phyloP scores from a whole-genome alignment of 2,888 invertebrate genomes.

The Zaprionus lineosus region DNA sequence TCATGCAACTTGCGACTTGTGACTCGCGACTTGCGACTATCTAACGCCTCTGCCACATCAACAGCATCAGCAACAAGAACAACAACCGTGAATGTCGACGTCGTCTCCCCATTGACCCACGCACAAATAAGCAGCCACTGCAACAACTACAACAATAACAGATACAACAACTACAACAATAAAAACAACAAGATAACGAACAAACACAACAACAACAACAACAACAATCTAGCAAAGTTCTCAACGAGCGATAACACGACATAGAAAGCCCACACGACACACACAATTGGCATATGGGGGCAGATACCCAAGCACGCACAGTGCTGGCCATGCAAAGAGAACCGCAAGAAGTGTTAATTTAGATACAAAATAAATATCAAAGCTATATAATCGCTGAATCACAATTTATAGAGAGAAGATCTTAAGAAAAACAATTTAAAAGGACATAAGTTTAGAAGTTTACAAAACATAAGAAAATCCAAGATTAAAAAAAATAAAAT shows the following conservation, averaged over 20 bases:
- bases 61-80: no score
- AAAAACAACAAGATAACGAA: conserved; percentile 28
- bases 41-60: conserved; percentile 78
- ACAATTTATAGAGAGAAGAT: no score
- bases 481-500: no score
- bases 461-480: no score
- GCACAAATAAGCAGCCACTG: conserved; percentile 38
- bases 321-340: conserved; percentile 26
- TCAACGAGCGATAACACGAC: conserved; percentile 70
- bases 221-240: conserved; percentile 52
- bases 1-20: conserved; percentile 67
- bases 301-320: conserved; percentile 43
- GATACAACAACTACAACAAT: conserved; percentile 15
- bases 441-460: no score
- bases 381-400: no score
- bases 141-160: conserved; percentile 22
- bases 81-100: conserved; percentile 40
- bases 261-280: conserved; percentile 63
- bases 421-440: no score
- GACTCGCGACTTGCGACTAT: conserved; percentile 68
- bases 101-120: conserved; percentile 71
- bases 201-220: conserved; percentile 31
- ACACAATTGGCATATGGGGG: conserved; percentile 71
- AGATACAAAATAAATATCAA: background rate
- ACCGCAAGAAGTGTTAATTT: conserved; percentile 8